Evolutionary conservation across 1,140 invertebrate species (phyloP), one percentile per base, ranked within the genome.

Genomic region (Pemphigus obesinymphae): DNA sequence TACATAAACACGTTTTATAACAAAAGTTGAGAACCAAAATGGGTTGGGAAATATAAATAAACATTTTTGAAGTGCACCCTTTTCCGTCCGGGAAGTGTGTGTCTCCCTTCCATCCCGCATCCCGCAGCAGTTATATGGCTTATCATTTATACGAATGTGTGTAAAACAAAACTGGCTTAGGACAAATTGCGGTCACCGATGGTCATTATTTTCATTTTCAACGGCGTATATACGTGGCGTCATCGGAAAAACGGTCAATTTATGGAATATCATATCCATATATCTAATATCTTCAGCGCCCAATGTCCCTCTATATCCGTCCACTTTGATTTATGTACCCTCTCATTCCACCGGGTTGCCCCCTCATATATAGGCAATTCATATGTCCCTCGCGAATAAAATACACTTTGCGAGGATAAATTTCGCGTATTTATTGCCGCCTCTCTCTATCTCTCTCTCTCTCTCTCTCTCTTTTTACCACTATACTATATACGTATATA

Each of bases 201-300:
- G 68, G 75, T 78, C 75, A 55, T 78, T 61, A 78, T 78, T 78
- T 78, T 80, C 55, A 40, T 80, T 80, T 80, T 80, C 55, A 76
- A 26, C 73, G 31, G 50, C 53, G 50, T 26, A 34, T 50, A 40
- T 58, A 53, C 73, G 55, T 31, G 76, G 23, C 55, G 76, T 80
- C 76, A 63, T 80, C 76, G 76, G 76, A 29, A 63, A 80, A 80
- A 80, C 76, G 76, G 76, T 80, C 76, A 61, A 80, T 80, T 80
- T 80, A 61, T 80, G 76, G 53, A 80, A 80, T 63, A 63, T 45
- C 37, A 63, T 80, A 80, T 63, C 53, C 55, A 80, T 80, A 80
- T 80, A 55, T 78, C 37, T 78, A 78, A 78, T 78, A 61, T 80
- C 76, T 63, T 78, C 53, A 40, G 29, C 75, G 50, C 29, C 48